Base-by-base conservation (phyloP, 2,888 invertebrate species). In the Oxycera nigricornis region DNA sequence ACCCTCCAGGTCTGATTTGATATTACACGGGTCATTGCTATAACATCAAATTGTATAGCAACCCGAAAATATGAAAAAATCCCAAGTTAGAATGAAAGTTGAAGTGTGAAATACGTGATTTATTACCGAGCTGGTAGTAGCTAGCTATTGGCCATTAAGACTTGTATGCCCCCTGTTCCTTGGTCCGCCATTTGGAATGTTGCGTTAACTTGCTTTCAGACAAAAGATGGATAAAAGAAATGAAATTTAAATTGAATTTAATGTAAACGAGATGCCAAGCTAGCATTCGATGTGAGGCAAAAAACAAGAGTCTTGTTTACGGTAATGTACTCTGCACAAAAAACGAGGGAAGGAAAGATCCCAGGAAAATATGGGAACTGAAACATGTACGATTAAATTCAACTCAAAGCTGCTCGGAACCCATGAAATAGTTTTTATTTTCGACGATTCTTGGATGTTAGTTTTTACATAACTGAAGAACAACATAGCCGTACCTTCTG, bases 191-290 rank as follows among this genome's bases (percentile, higher is more conserved):
- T 17, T 24, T 7, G 41, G 1, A n/a, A n/a, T 1, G 24, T 24
- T 59, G 24, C 24, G 14, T 28, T 59, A 11, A 6, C 30, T 31
- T 11, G 14, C 65, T 22, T 62, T 62, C 65, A 22, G 41, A 39
- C 41, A 67, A 41, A 26, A 41, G 26, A 24, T 41, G 22, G 65
- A 67, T 41, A 46, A 41, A 41, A 67, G 22, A 41, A 67, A 67
- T 67, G 65, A 67, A 67, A 26, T 67, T 67, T 41, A 67, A 67
- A 67, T 67, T 67, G 65, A 67, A 67, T 67, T 67, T 67, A 67
- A 67, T 67, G 65, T 67, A 67, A 67, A 67, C 65, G 65, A 67
- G 65, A 67, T 67, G 41, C 65, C 24, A 67, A 67, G 41, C 11
- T 41, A 26, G 30, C 22, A 41, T 39, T 67, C 24, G 22, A 46